Evolutionary conservation across 2,888 invertebrate genomes (phyloP), one percentile per base, ranked within the genome.

Genomic region (Rhaphigaster nebulosa): DNA sequence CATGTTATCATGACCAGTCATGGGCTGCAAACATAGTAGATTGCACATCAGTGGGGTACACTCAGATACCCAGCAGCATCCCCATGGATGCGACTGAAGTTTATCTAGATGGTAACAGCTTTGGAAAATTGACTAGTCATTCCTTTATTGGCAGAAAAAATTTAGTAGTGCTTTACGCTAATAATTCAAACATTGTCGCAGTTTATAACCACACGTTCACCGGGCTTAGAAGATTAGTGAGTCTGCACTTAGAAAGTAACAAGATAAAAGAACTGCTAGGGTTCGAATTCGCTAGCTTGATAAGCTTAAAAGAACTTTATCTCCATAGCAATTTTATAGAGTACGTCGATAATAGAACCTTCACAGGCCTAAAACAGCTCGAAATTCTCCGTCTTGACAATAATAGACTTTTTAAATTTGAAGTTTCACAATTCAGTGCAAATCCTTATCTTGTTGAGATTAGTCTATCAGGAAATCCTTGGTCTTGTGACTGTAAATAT

Each of bases 21-120:
- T 98, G 98, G 98, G 96, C 97, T 38, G 97, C 97, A 3, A 98
- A 98, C 94, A 97, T 98, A 92, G 98, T 98, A 92, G 98, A 98
- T 94, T 98, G 98, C 94, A 97, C 97, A 34, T 96, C 95, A 91
- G 96, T 96, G 56, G 96, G 96, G 91, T 97, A 97, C 94, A 95
- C 96, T 41, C 96, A 96, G 94, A 96, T 98, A 95, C 98, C 98
- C 26, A 96, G 96, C 92, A 96, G 97, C 92, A 96, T 98, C 93
- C 98, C 98, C 91, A 98, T 98, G 98, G 98, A 98, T 94, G 98
- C 98, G 92, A 98, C 98, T 52, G 98, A 98, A 94, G 96, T 99
- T 91, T 98, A 98, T 94, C 95, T 99, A 93, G 98, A 98, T 94
- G 98, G 98, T 92, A 98, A 98, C 94, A 96, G 97, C 93, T 97